Evolutionary conservation across 1,140 invertebrate species (phyloP).

Genomic region (Scaptomyza pallida): DNA sequence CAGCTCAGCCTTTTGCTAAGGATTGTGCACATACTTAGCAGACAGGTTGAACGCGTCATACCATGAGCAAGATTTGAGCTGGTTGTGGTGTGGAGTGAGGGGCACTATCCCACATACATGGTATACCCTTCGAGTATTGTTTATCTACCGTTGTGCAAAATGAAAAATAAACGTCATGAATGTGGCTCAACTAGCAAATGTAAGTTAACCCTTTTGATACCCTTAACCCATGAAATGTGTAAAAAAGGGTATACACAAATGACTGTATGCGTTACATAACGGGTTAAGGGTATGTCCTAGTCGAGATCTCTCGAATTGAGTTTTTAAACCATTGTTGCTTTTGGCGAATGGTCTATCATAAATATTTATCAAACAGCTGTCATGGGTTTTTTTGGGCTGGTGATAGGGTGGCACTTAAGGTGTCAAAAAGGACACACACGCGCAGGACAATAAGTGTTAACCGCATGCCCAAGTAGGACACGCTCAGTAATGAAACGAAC

Average conservation of each 20-base stretch:
- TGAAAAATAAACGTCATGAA: conserved; percentile 44
- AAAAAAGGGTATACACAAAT: too few species aligned
- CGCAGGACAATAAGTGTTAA: conserved; percentile 31
- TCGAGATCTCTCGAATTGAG: too few species aligned
- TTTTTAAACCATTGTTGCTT: conserved; percentile 47
- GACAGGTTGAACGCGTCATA: conserved; percentile 51
- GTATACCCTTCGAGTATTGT: conserved; percentile 35
- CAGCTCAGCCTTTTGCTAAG: conserved; percentile 17
- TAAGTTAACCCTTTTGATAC: conserved; percentile 48
- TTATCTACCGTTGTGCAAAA: conserved; percentile 49
- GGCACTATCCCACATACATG: conserved; percentile 22
- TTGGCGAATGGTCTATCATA: conserved; percentile 52
- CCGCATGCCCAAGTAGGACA: conserved; percentile 23
- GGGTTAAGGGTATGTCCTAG: too few species aligned
- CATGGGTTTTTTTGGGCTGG: background rate
- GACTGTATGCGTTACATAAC: too few species aligned
- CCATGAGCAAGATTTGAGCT: conserved; percentile 23
- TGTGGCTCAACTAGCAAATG: conserved; percentile 11
- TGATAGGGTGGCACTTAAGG: conserved; percentile 51
- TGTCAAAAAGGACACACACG: conserved; percentile 44
- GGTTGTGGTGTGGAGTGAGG: background rate
- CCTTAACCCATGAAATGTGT: too few species aligned
- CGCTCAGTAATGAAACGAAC: conserved; percentile 14
- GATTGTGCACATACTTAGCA: conserved; percentile 10
- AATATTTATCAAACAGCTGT: conserved; percentile 76